phyloP scores from a whole-genome alignment of 2,113 vertebrate species.

The Mohoua ochrocephala region DNA sequence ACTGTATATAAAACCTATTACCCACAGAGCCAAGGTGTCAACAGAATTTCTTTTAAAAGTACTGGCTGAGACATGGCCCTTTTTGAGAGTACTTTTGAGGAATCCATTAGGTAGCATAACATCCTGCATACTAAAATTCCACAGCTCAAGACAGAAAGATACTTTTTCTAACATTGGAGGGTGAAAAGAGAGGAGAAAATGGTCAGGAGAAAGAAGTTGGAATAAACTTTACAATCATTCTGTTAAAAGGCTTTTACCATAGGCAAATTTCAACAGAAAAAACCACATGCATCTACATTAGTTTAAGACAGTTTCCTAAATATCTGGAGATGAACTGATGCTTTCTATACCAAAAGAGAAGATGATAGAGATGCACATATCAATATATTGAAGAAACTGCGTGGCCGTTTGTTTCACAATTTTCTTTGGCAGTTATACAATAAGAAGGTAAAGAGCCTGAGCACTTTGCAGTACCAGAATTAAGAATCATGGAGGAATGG shows the following conservation, averaged over 20 bases:
- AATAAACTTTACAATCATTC: not conserved
- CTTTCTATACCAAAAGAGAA: not conserved
- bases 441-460: not conserved
- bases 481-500: not conserved
- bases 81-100: not conserved
- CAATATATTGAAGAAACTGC: not conserved
- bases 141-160: not conserved
- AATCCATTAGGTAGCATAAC: not conserved
- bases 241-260: not conserved
- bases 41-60: not conserved
- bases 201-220: not conserved
- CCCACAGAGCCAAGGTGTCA: not conserved
- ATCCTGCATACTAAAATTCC: not conserved
- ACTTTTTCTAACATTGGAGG: not conserved
- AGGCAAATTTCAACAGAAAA: not conserved
- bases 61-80: not conserved
- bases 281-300: accelerated
- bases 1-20: not conserved
- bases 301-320: not conserved
- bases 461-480: not conserved
- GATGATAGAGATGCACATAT: not conserved
- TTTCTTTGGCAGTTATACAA: not conserved
- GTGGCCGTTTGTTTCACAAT: not conserved
- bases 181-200: not conserved
- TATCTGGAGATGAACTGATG: not conserved